Conservation (phyloP, 2,888 invertebrate species). For the Frankliniella fusca region DNA sequence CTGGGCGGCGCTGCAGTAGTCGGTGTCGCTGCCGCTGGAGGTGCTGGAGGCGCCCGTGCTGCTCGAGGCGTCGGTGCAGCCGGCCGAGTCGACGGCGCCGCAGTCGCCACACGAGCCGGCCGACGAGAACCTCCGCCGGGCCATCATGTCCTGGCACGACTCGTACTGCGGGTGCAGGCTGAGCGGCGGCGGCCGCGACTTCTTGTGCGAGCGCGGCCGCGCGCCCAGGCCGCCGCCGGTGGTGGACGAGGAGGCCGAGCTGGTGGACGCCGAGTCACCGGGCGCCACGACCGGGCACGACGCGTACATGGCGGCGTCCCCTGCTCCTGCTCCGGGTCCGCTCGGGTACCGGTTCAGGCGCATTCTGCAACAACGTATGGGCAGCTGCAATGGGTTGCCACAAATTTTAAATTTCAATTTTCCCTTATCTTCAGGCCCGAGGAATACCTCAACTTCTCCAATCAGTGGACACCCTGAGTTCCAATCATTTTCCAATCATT, state of each 20-base stretch:
- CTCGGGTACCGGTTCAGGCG: slow-evolving; percentile 16
- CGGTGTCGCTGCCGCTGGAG: slow-evolving; percentile 15
- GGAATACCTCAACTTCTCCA: too few species aligned
- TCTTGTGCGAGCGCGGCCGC: slow-evolving; percentile 12
- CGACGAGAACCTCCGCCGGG: neutral
- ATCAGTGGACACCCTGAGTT: too few species aligned
- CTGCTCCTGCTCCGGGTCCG: neutral
- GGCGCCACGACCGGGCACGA: slow-evolving; percentile 6
- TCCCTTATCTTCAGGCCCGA: too few species aligned
- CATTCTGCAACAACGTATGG: neutral
- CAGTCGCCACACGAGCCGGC: neutral
- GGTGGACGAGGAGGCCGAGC: neutral
- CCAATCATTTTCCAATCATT: too few species aligned
- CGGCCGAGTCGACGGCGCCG: slow-evolving; percentile 4
- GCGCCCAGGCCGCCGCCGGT: neutral
- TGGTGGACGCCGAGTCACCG: neutral
- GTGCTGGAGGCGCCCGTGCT: slow-evolving; percentile 20
- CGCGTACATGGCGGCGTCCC: slow-evolving; percentile 15
- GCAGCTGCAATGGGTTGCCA: neutral
- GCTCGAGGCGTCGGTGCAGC: slow-evolving; percentile 14
- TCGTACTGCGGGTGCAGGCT: slow-evolving; percentile 14
- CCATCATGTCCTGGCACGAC: slow-evolving; percentile 4
- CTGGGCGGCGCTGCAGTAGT: slow-evolving; percentile 18
- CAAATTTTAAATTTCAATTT: too few species aligned
- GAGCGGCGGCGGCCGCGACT: neutral